Evolutionary conservation across 1,140 invertebrate genomes (phyloP).

Genomic region (Drosophila subpulchrella): DNA sequence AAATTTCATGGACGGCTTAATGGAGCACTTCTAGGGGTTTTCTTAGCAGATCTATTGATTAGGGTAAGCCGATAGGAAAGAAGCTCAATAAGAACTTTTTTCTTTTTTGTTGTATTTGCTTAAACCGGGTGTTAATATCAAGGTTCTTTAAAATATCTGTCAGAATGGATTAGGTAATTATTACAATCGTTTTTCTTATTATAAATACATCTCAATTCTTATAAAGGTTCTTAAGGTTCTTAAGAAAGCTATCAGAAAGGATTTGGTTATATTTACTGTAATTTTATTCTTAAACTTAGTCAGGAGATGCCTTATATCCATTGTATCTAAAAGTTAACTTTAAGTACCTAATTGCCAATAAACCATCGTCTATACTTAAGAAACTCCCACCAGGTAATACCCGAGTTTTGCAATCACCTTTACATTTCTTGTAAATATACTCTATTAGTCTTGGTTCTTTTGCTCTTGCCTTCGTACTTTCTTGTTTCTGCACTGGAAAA

Average conservation of each 20-base stretch:
- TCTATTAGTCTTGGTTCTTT: neutral
- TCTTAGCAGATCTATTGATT: constrained; percentile 27
- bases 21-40: constrained; percentile 5
- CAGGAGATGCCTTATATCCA: no score
- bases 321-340: neutral
- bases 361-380: neutral
- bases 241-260: no score
- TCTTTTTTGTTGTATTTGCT: neutral
- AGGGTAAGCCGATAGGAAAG: neutral
- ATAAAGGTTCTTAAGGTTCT: no score
- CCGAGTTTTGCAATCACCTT: neutral
- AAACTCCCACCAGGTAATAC: neutral
- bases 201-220: no score
- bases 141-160: neutral
- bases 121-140: neutral
- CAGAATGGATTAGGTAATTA: neutral
- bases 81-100: neutral
- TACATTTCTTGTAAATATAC: constrained; percentile 10
- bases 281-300: no score
- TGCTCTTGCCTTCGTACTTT: neutral
- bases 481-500: constrained; percentile 38
- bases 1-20: constrained; percentile 46
- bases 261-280: no score
- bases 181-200: no score
- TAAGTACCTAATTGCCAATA: neutral